phyloP scores from a whole-genome alignment of 2,797 vertebrate species.

The Tarsius wallacei region DNA sequence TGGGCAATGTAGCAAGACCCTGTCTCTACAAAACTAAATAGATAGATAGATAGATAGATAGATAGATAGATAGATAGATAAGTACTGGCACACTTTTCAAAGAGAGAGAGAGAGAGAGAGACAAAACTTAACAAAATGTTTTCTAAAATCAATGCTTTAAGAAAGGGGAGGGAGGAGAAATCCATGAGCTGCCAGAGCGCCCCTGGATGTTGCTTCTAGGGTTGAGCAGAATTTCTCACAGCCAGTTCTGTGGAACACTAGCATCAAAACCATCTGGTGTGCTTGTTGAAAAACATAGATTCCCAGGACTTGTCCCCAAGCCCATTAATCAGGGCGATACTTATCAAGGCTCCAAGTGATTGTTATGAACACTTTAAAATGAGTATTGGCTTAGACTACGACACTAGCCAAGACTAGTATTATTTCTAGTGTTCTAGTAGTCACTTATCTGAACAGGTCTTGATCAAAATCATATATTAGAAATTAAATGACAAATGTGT shows the following conservation, averaged over 20 bases:
- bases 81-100: background rate
- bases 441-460: background rate
- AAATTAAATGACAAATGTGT: background rate
- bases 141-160: background rate
- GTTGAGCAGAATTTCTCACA: background rate
- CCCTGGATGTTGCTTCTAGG: background rate
- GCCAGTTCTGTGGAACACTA: background rate
- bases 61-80: too few relatives aligned
- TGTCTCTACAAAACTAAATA: too few relatives aligned
- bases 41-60: too few relatives aligned
- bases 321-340: background rate
- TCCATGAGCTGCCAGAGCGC: background rate
- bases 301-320: background rate
- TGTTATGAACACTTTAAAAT: background rate
- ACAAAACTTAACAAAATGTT: background rate
- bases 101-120: background rate
- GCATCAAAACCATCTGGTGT: background rate
- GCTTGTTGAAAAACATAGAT: background rate
- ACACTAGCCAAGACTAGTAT: background rate
- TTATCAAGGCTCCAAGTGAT: background rate
- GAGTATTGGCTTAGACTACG: background rate
- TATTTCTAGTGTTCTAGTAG: background rate
- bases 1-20: too few relatives aligned
- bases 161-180: background rate
- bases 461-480: background rate